A percentile compares a stretch with the other conserved stretches of the same genome.
Evolutionary conservation across 1,140 invertebrate genomes (phyloP).

Genomic region (Dinothrombium tinctorium): DNA sequence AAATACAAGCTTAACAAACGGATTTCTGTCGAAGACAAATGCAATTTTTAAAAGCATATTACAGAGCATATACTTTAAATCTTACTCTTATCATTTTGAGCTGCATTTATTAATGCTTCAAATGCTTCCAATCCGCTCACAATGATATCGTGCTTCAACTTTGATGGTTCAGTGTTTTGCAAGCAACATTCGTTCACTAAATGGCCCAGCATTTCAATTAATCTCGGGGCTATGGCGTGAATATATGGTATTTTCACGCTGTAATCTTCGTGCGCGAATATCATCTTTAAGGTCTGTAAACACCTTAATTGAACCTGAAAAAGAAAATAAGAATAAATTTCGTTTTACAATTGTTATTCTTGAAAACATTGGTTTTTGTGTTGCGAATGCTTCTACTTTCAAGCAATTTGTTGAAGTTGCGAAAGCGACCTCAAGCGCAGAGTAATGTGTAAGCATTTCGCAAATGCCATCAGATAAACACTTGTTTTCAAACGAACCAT

Average conservation of each 20-base stretch:
- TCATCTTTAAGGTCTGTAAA: conserved; percentile 44
- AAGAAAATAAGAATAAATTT: not conserved
- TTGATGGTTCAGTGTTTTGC: conserved; percentile 4
- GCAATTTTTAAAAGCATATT: not conserved
- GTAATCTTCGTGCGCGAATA: conserved; percentile 43
- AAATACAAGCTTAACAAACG: conserved; percentile 64
- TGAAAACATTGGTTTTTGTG: no score
- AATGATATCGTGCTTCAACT: conserved; percentile 21
- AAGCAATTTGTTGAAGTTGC: no score
- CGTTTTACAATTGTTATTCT: no score
- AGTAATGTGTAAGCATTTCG: no score
- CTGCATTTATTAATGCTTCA: conserved; percentile 43
- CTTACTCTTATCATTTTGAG: conserved; percentile 51
- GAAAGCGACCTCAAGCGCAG: no score
- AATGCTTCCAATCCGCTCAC: conserved; percentile 32
- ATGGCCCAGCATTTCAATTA: conserved; percentile 18
- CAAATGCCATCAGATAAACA: not conserved
- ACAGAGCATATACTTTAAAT: conserved; percentile 14
- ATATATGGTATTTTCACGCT: conserved; percentile 49
- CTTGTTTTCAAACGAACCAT: conserved; percentile 28
- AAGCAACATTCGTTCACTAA: conserved; percentile 4
- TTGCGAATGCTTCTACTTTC: no score
- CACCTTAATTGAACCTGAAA: conserved; percentile 44
- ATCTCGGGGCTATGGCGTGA: conserved; percentile 39
- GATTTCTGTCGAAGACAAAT: conserved; percentile 36